Base-by-base conservation (phyloP, 1,140 invertebrate genomes). In the Drosophila neocordata region DNA sequence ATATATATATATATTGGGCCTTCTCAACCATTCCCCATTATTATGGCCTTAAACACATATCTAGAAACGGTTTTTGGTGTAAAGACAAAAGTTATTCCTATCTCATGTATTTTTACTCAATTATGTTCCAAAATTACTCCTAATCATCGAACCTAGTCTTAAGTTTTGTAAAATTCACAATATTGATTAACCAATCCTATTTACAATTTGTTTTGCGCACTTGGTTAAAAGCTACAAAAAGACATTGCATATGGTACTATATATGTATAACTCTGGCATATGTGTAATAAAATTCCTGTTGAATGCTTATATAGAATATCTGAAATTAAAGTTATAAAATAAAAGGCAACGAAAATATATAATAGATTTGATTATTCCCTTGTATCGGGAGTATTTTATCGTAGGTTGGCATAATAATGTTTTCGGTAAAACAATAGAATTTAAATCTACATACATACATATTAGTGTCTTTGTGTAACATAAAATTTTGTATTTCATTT, bases 251-350 rank as follows among this genome's bases (percentile, higher is more conserved):
- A 65, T 38, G 69, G 57, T 37, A 27, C n/a, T 38, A 72, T 55
- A 65, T 61, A 66, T 48, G 41, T 51, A 37, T 37, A 35, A 44
- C n/a, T 67, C 70, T 57, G 71, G 70, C 71, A 76, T 35, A 73
- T 69, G 55, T 71, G 66, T 67, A 85, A 78, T 87, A 87, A 75
- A 77, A 87, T 81, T 81, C 59, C 66, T 85, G 82, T 84, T 84
- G 52, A 84, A 67, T 70, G 65, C 62, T 73, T 75, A 38, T 48
- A 48, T 15, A 13, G 13, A 44, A 24, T 24, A 24, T 24, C 22
- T 24, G 0, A 24, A 24, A 24, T 24, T 24, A 0, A 24, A 24
- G 2, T 24, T 24, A 24, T 24, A 24, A 24, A 24, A 2, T 24
- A 24, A 24, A n/a, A n/a, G n/a, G n/a, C n/a, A n/a, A n/a, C n/a